These are phyloP conservation scores for Conomelus anceps DNA, from an alignment of 2,888 invertebrate species.

Conservation along the genomic window DNA sequence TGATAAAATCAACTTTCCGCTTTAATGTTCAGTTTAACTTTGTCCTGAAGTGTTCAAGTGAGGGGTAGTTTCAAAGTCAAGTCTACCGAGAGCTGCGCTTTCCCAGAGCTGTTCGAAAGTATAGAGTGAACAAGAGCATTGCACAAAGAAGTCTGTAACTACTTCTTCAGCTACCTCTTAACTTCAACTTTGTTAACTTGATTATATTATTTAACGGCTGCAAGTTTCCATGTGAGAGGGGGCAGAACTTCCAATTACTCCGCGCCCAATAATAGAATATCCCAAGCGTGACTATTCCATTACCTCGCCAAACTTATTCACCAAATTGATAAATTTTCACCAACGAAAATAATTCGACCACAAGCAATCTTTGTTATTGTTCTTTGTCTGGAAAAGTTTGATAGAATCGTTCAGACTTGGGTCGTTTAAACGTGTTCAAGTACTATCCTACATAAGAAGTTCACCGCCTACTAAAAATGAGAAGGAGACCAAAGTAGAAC, in stretches of 20 bases:
- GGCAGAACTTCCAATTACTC: neutral
- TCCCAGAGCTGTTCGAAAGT: neutral
- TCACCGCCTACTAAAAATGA: neutral
- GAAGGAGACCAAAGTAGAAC: neutral
- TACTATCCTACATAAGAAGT: neutral
- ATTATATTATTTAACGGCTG: neutral
- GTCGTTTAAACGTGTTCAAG: neutral
- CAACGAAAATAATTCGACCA: neutral
- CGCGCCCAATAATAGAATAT: neutral
- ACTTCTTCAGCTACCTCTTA: neutral
- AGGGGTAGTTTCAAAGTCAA: slow-evolving; percentile 14
- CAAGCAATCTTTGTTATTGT: neutral
- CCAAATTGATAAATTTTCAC: neutral
- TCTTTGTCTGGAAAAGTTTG: neutral
- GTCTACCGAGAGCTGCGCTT: neutral
- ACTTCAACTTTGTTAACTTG: neutral
- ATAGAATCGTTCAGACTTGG: neutral
- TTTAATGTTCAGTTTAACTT: slow-evolving; percentile 17
- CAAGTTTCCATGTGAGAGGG: neutral
- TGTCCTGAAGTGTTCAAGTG: slow-evolving; percentile 7
- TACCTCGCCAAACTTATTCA: neutral
- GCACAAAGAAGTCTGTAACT: neutral
- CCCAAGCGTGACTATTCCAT: neutral
- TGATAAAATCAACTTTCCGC: neutral
- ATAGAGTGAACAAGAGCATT: neutral